phyloP scores from a whole-genome alignment of 2,113 vertebrate species.

The Apteryx owenii region DNA sequence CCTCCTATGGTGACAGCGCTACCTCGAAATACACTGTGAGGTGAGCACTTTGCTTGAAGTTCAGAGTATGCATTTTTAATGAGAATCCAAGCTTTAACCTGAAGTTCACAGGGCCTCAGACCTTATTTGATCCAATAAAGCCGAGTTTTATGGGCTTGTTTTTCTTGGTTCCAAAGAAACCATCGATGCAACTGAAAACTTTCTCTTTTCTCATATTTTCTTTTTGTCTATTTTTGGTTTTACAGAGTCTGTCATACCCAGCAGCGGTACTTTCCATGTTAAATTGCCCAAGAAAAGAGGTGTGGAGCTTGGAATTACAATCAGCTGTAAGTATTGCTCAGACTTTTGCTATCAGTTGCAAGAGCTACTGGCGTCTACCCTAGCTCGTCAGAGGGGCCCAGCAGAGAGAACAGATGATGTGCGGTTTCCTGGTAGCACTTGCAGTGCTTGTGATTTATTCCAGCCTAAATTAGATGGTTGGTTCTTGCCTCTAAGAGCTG shows the following conservation, averaged over 20 bases:
- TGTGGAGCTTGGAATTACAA: slow-evolving; percentile 96
- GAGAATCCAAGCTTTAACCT: slow-evolving; percentile 10
- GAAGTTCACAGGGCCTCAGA: not conserved
- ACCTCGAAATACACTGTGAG: not conserved
- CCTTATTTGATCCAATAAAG: slow-evolving; percentile 12
- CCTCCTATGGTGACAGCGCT: not conserved
- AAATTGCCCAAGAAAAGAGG: slow-evolving; percentile 95
- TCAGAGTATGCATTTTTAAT: slow-evolving; percentile 29
- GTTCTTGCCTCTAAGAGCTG: not conserved
- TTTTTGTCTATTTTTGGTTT: slow-evolving; percentile 34
- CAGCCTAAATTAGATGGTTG: not conserved
- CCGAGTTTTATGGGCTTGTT: not conserved
- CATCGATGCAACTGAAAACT: not conserved
- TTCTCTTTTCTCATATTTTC: not conserved
- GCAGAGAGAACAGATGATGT: not conserved
- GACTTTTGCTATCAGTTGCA: not conserved
- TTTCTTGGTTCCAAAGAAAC: not conserved
- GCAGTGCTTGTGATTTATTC: not conserved
- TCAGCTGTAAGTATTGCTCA: slow-evolving; percentile 90
- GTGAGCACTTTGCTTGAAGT: not conserved
- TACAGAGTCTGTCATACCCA: slow-evolving; percentile 95
- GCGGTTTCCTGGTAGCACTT: not conserved
- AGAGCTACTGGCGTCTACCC: not conserved
- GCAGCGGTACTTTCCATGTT: slow-evolving; percentile 97
- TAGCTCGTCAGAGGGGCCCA: not conserved